Conservation (phyloP, 53 echinoderm and acorn worm genomes). For the Paracentrotus lividus region DNA sequence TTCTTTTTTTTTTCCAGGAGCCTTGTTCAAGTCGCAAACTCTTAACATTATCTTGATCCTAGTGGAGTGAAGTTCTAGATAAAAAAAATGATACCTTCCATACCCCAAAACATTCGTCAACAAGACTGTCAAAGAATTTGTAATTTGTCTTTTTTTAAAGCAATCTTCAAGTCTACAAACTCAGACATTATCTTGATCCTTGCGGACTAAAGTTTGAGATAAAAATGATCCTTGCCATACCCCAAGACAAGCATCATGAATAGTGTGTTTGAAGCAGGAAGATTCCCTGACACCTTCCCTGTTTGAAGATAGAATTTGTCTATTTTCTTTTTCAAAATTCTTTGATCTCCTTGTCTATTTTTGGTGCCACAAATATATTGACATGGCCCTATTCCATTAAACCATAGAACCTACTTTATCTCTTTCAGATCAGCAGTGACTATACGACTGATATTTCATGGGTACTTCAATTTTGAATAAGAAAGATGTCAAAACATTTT, state of each 20-base stretch:
- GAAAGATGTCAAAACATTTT: too few species aligned
- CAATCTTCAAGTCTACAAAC: too few species aligned
- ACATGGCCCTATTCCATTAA: background rate
- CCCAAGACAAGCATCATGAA: background rate
- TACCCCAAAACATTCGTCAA: background rate
- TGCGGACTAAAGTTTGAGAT: background rate
- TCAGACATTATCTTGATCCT: background rate
- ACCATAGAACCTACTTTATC: background rate
- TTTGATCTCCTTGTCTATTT: background rate
- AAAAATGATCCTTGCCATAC: background rate
- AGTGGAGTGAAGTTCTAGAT: background rate
- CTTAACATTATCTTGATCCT: background rate
- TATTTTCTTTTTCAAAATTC: slow-evolving; percentile 6
- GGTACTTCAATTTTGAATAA: too few species aligned
- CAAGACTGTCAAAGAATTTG: background rate
- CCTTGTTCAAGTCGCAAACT: too few species aligned
- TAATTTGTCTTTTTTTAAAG: background rate
- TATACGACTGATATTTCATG: too few species aligned
- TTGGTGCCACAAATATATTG: background rate
- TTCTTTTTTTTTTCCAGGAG: too few species aligned
- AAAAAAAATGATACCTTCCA: background rate
- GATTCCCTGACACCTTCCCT: too few species aligned
- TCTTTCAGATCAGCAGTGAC: too few species aligned
- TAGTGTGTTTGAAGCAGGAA: background rate
- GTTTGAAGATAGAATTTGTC: background rate